A percentile compares a stretch with the other conserved stretches of the same genome.
Evolutionary conservation across 92 coral and sea anemone genomes (phyloP).

Genomic region (Micromussa lordhowensis): DNA sequence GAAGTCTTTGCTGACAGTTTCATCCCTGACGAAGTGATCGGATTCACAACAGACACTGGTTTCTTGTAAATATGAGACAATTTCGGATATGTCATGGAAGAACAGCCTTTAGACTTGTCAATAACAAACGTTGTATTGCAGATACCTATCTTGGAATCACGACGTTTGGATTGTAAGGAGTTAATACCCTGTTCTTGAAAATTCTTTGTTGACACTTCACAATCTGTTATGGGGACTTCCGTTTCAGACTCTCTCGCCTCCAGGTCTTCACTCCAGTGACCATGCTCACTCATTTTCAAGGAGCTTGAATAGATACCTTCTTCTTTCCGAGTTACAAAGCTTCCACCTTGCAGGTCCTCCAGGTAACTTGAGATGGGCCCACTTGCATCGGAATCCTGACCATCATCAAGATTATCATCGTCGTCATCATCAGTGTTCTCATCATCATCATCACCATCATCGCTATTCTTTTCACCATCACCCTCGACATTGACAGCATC

Average conservation of each 20-base stretch:
- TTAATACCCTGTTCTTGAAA: background rate
- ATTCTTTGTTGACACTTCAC: background rate
- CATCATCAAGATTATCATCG: background rate
- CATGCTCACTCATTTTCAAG: background rate
- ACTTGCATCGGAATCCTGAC: conserved; percentile 33
- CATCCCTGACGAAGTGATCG: background rate
- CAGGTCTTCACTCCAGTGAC: background rate
- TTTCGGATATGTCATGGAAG: no score
- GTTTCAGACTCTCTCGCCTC: background rate
- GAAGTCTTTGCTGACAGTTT: background rate
- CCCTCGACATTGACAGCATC: background rate
- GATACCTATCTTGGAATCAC: background rate
- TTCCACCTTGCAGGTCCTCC: background rate
- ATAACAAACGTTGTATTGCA: conserved; percentile 19
- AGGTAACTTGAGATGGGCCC: conserved; percentile 7
- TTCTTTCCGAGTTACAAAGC: background rate
- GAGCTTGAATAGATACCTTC: background rate
- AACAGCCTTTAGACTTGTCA: background rate
- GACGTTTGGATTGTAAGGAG: background rate
- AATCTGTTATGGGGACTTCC: background rate
- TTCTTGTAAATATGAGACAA: background rate
- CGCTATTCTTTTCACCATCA: background rate
- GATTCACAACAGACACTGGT: conserved; percentile 18
- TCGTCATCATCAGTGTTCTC: background rate
- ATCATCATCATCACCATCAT: background rate